Base-by-base conservation (phyloP, 2,113 vertebrate species). In the Lophius piscatorius region DNA sequence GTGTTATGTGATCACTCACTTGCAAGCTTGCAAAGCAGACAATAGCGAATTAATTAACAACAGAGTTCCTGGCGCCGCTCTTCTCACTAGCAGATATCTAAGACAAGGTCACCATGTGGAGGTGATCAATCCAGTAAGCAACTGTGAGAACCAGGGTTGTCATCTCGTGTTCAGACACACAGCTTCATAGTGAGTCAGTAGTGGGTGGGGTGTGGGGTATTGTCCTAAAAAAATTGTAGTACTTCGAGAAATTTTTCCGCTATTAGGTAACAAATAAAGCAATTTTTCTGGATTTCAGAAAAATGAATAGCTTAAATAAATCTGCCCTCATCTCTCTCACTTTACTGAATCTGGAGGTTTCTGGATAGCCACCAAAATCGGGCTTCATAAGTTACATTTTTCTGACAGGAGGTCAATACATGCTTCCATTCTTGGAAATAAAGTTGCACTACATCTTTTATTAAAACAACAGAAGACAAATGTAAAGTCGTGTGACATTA, bases 1-100 rank as follows among this genome's bases (percentile, higher is more conserved):
- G 55, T 63, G 72, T 60, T 48, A 74, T 63, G 80, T 64, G 81
- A 84, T 80, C 78, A 61, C 67, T 67, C 29, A 39, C 29, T 76
- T 69, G 59, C 82, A 44, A 38, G 63, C 78, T 69, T 64, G 70
- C 76, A 78, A 76, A 83, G 81, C 46, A 61, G 84, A 88, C 84
- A 82, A 75, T 47, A 47, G 81, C 73, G 79, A 90, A 90, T 91
- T 89, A 88, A 91, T 91, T 90, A 90, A 64, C 70, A 63, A 70
- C 59, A 46, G 70, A 78, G 70, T 38, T 63, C 52, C 78, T 81
- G 86, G 84, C 82, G 67, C 75, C 59, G 23, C 12, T 34, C 51
- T 34, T 9, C 65, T 70, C 40, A 41, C 60, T 5, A 79, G 76
- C 79, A 84, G 79, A 88, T 83, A 72, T 79, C 83, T 49, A 42